phyloP scores from a whole-genome alignment of 2,113 vertebrate genomes.

The Perognathus longimembris region DNA sequence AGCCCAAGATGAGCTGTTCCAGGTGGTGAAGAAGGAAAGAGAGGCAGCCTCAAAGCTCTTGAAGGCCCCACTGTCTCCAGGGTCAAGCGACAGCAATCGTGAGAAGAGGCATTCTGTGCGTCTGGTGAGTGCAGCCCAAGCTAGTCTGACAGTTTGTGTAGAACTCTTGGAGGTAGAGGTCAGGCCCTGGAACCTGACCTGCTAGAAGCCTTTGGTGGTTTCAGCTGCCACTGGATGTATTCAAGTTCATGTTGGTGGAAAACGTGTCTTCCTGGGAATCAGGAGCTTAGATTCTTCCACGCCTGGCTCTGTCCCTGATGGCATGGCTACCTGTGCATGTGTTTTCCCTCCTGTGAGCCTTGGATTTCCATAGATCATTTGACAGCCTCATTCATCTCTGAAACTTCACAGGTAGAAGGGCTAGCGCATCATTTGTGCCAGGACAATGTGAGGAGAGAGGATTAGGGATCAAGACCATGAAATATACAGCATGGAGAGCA shows the following conservation, averaged over 20 bases:
- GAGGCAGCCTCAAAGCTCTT: slow-evolving; percentile 85
- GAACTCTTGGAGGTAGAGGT: neutral
- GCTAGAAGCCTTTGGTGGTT: neutral
- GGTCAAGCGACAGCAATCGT: slow-evolving; percentile 79
- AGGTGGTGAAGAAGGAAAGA: slow-evolving; percentile 88
- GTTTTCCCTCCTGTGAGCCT: neutral
- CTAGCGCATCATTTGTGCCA: neutral
- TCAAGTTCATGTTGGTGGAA: neutral
- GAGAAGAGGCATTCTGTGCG: slow-evolving; percentile 86
- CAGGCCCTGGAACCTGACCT: neutral
- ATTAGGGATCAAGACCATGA: neutral
- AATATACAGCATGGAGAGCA: neutral
- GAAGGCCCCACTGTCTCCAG: slow-evolving; percentile 78
- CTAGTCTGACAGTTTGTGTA: neutral
- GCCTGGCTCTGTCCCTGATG: neutral
- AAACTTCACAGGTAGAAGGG: neutral
- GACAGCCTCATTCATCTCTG: neutral
- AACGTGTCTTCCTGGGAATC: neutral
- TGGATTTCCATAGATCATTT: neutral
- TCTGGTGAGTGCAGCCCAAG: slow-evolving; percentile 88
- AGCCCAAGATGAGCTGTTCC: slow-evolving; percentile 90
- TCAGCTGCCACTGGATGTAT: neutral
- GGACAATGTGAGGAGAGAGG: neutral
- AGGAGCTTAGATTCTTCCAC: neutral
- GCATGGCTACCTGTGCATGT: neutral